These are phyloP conservation scores for Gracilinanus agilis DNA, from an alignment of 2,113 vertebrate genomes.

Conservation along the genomic window DNA sequence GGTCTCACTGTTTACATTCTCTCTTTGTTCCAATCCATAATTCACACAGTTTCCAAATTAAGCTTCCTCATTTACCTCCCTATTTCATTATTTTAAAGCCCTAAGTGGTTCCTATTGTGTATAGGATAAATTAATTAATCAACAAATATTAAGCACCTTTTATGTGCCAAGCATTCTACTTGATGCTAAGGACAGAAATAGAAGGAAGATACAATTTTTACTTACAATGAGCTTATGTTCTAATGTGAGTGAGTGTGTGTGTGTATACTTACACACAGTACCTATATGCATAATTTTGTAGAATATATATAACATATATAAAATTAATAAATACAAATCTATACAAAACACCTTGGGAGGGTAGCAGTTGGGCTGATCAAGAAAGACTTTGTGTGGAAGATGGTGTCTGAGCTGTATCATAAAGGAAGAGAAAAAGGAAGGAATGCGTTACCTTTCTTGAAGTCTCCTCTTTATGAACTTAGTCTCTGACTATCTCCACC, in stretches of 20 bases:
- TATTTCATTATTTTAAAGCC: background rate
- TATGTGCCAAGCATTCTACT: background rate
- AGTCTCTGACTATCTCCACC: background rate
- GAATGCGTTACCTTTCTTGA: background rate
- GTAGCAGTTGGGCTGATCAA: background rate
- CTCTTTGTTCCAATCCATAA: too few species aligned
- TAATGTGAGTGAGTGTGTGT: background rate
- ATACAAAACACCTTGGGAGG: background rate
- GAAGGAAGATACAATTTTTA: background rate
- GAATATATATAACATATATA: background rate
- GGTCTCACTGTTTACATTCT: background rate
- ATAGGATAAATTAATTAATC: background rate
- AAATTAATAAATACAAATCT: background rate
- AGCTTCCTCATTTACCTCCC: background rate
- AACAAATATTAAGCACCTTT: background rate
- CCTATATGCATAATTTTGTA: background rate
- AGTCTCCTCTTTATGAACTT: background rate
- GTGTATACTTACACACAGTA: background rate
- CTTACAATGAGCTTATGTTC: background rate
- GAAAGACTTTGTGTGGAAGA: background rate
- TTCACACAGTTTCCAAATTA: background rate
- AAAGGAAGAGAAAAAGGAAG: background rate
- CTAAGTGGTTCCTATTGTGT: background rate
- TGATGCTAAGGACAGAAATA: background rate
- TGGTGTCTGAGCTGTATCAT: background rate